Evolutionary conservation across 2,797 vertebrate species (phyloP), one percentile per base, ranked within the genome.

Genomic region (Crypturellus tataupa): DNA sequence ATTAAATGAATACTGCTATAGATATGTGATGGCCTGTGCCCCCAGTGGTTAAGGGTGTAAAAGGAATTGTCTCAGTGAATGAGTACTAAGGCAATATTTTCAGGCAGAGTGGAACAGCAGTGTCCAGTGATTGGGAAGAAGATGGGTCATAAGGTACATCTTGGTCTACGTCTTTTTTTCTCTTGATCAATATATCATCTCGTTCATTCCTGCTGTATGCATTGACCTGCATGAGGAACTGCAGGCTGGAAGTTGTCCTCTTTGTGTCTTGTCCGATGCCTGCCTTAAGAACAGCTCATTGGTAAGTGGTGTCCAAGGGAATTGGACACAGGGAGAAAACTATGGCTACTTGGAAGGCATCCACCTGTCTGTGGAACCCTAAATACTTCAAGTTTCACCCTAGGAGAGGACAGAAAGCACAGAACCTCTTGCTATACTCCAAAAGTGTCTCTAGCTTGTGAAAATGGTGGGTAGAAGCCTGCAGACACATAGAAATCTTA

Each of bases 1-100:
- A 93, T 87, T 86, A 91, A 70, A 27, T 69, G 42, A 79, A 79
- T 88, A 67, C n/a, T 84, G 51, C 25, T 44, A 80, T 73, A 87
- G 51, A 63, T 73, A 58, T 6, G 11, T 46, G 67, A 89, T 79
- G 67, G n/a, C 40, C 49, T 47, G 7, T 35, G 14, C 59, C 77
- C 76, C 35, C 42, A 71, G 20, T 40, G 25, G 55, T 25, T 68
- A 72, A 47, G 85, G 37, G 63, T 63, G 76, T 72, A 60, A 79
- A 86, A 84, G 29, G 7, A 19, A 51, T 69, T 82, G 35, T 85
- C 60, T 19, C 47, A 47, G 24, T 27, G 49, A 81, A 27, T n/a
- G 86, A 93, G 53, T 24, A 33, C 12, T 51, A 35, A 79, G 29
- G 35, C 69, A 44, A 31, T 25, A 11, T 21, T 79, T 92, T 76